Evolutionary conservation across 2,888 invertebrate genomes (phyloP), one percentile per base, ranked within the genome.

Genomic region (Lepidochitona cinerea): DNA sequence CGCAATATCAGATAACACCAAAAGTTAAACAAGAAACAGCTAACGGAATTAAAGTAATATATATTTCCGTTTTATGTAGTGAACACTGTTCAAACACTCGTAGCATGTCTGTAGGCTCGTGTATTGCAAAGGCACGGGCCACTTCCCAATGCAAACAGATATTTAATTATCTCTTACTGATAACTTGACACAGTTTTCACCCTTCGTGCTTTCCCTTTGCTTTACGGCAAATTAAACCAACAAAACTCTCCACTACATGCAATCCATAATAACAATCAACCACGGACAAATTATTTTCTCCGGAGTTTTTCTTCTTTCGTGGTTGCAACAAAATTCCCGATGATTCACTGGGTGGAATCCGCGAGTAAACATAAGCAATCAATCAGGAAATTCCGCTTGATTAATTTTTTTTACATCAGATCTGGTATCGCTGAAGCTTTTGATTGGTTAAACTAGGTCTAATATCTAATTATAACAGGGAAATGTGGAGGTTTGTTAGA

Each of bases 61-160:
- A 9, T 41, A 18, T 41, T 9, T 9, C 41, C 9, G 9, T 41
- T 41, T 41, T 18, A 18, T 41, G 41, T 18, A 9, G 9, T 18
- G 1, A 2, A 14, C 26, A 26, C 29, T 23, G 29, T 29, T 23
- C 59, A 59, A 23, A 59, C 59, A 59, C 1, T 12, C 23, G 12
- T 59, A 29, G 59, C 59, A 59, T 59, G 59, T 26, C 29, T 29
- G 14, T 59, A 18, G 23, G 12, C 29, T 29, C 29, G 4, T 59
- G 32, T 14, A 4, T 32, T 23, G 26, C 29, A 26, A 4, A 23
- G 32, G 59, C 59, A 59, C 59, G 59, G 23, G 29, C 59, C 59
- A 59, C 29, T 59, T 59, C 59, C 59, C 29, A 23, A 59, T 59
- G 12, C 59, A 59, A 59, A 59, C 59, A 59, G 59, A 29, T 59